Evolutionary conservation across 2,888 invertebrate species (phyloP).

Genomic region (Lamellibrachia satsuma): DNA sequence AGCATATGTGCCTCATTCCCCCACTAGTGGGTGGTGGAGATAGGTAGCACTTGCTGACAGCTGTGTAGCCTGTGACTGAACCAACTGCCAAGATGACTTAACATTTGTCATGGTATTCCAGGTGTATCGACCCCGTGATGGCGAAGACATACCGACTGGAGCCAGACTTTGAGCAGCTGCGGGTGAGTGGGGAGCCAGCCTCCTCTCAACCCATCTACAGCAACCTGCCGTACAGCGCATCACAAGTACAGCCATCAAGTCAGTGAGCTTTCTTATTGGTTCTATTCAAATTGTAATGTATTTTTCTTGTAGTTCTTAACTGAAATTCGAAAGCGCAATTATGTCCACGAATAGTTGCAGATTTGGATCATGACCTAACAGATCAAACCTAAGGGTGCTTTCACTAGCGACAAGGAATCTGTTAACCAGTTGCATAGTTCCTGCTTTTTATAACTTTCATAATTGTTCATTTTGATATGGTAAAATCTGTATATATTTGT

Average conservation of each 20-base stretch:
- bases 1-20: not conserved
- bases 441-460: too few relatives aligned
- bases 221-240: not conserved
- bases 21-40: not conserved
- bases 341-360: too few relatives aligned
- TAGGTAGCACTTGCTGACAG: not conserved
- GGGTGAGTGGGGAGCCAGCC: not conserved
- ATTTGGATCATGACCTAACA: too few relatives aligned
- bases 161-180: slow-evolving; percentile 5
- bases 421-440: too few relatives aligned
- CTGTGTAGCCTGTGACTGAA: not conserved
- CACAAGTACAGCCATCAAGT: not conserved
- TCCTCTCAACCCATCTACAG: not conserved
- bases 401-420: too few relatives aligned
- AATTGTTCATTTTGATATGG: too few relatives aligned
- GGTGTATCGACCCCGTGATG: not conserved
- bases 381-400: too few relatives aligned
- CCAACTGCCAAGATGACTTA: not conserved
- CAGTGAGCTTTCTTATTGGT: not conserved
- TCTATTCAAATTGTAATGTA: not conserved
- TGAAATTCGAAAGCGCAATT: too few relatives aligned
- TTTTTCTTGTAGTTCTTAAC: not conserved
- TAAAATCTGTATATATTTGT: too few relatives aligned
- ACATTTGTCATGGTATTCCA: not conserved
- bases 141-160: not conserved